Evolutionary conservation across 2,888 invertebrate species (phyloP).

Genomic region (Cephonodes hylas): DNA sequence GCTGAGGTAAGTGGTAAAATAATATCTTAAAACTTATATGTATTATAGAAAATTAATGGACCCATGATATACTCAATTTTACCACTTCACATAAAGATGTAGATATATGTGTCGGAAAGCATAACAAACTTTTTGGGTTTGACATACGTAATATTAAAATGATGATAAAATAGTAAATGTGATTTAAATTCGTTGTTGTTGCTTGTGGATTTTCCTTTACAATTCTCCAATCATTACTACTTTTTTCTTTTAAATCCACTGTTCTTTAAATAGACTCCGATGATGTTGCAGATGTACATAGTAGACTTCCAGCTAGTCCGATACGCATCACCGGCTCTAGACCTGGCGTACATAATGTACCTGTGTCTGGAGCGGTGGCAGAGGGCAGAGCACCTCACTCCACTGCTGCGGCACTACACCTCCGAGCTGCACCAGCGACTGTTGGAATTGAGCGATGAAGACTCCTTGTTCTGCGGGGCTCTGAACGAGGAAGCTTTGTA

Average conservation of each 20-base stretch:
- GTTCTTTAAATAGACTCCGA: no score
- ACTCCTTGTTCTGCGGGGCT: slow-evolving; percentile 55
- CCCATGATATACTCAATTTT: no score
- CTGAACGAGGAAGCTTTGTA: slow-evolving; percentile 75
- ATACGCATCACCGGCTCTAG: slow-evolving; percentile 85
- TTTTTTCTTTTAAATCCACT: no score
- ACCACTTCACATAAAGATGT: no score
- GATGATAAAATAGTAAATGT: no score
- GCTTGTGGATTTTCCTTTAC: no score
- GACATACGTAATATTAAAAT: no score
- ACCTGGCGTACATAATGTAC: slow-evolving; percentile 84
- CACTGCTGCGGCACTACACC: slow-evolving; percentile 82
- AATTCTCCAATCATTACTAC: no score
- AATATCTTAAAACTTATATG: neutral
- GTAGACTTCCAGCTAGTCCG: slow-evolving; percentile 87
- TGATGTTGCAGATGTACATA: slow-evolving; percentile 79
- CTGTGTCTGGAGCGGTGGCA: slow-evolving; percentile 84
- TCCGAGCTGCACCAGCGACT: slow-evolving; percentile 81
- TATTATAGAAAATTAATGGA: neutral
- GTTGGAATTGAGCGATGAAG: slow-evolving; percentile 74
- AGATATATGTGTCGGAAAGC: no score
- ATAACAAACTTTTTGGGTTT: no score
- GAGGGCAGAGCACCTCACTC: slow-evolving; percentile 79
- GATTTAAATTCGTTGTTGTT: no score
- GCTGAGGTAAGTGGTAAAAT: slow-evolving; percentile 61